Conservation (phyloP, 37 sponge, comb jelly and placozoan genomes). For the Ephydatia muelleri region DNA sequence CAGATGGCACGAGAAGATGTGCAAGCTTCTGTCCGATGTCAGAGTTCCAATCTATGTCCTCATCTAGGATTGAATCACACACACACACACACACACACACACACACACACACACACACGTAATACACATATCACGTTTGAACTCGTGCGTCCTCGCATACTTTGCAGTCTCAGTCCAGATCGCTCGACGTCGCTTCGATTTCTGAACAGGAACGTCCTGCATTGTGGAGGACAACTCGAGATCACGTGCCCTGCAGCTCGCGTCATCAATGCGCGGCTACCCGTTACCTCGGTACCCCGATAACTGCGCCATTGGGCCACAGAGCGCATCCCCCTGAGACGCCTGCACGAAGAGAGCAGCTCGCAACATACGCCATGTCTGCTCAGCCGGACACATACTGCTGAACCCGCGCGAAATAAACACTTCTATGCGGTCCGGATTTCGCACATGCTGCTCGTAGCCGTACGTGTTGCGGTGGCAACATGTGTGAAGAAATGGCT, state of each 20-base stretch:
- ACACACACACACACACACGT: too few species aligned
- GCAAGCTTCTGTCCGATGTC: slow-evolving; percentile 20
- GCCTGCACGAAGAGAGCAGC: slow-evolving; percentile 5
- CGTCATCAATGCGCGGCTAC: neutral
- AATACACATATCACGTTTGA: too few species aligned
- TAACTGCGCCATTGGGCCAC: slow-evolving; percentile 50
- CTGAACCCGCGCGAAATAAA: slow-evolving; percentile 50
- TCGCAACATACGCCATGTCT: neutral
- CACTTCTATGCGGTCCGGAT: slow-evolving; percentile 45
- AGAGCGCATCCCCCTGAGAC: slow-evolving; percentile 34
- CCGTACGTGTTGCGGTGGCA: neutral
- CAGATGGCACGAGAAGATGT: slow-evolving; percentile 34
- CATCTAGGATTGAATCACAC: too few species aligned
- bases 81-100: too few species aligned
- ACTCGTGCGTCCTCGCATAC: neutral
- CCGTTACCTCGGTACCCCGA: slow-evolving; percentile 68
- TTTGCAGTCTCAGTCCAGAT: slow-evolving; percentile 10
- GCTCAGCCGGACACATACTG: slow-evolving; percentile 4
- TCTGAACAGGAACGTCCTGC: slow-evolving; percentile 50
- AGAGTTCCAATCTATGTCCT: slow-evolving; percentile 55
- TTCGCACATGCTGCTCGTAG: slow-evolving; percentile 21
- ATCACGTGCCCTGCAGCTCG: neutral
- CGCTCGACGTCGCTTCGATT: slow-evolving; percentile 28
- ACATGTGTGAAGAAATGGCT: neutral
- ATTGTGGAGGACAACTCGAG: neutral